Base-by-base conservation (phyloP, 2,113 vertebrate species). In the Xyrauchen texanus region DNA sequence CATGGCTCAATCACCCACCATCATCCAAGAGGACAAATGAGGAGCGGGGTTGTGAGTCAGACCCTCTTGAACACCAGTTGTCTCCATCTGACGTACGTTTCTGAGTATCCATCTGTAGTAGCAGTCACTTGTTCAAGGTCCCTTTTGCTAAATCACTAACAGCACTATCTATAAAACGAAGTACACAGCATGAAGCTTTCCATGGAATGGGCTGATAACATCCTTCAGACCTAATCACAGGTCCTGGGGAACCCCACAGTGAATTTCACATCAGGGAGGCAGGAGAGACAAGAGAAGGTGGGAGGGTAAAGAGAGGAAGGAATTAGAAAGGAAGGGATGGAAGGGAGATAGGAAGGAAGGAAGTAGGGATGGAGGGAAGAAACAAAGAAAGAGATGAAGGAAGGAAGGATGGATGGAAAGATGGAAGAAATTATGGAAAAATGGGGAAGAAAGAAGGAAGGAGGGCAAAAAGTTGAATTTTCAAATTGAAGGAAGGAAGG, bases 211-310 rank as follows among this genome's bases (percentile, higher is more conserved):
- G 51, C 42, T 6, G 78, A 80, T 34, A 34, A 34, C 51, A 47
- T 74, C 53, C 69, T 51, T 60, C 61, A 67, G 78, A 62, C 51
- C 60, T 73, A 74, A 80, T 74, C 62, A 74, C 68, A 0, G 16
- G 69, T 73, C 10, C 46, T 13, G 70, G 78, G 68, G 53, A 80
- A 57, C 69, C 69, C 69, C 62, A 67, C 9, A 34, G 63, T 66
- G 78, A 80, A 57, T 44, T 12, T n/a, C 7, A 7, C 69, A 42
- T 57, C 52, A 44, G 51, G 68, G 15, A 72, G 61, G 11, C 10
- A 64, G 44, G 0, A 9, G 68, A 16, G 42, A 7, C 13, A 46
- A 58, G 21, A 42, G 8, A 7, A 10, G 34, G 52, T 21, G 47
- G 9, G 6, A 21, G 52, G 57, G 7, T 44, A 52, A 7, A 7